Conservation (phyloP, 2,888 invertebrate species). For the Cristatella mucedo region DNA sequence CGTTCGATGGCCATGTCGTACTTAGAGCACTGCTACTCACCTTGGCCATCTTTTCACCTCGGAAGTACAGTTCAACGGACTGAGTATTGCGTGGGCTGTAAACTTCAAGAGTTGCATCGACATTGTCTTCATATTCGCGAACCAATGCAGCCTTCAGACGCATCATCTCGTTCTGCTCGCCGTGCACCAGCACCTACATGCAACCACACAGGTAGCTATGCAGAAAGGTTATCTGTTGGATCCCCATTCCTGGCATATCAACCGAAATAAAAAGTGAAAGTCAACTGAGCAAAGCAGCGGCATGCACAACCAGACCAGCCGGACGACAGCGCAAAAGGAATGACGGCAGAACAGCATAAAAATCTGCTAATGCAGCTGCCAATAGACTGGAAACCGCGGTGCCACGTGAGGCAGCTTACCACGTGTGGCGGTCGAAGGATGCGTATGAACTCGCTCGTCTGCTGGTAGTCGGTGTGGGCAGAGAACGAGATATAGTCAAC, state of each 20-base stretch:
- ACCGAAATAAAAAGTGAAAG: no score
- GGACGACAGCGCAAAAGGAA: no score
- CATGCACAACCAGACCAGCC: no score
- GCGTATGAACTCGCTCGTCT: slow-evolving; percentile 90
- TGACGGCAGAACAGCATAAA: no score
- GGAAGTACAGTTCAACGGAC: slow-evolving; percentile 74
- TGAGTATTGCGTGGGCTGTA: slow-evolving; percentile 94
- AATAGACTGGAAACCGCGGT: no score
- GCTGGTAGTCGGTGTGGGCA: slow-evolving; percentile 93
- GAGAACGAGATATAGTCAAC: slow-evolving; percentile 99
- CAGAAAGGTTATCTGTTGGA: no score
- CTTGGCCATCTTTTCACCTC: slow-evolving; percentile 96
- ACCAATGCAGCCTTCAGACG: slow-evolving; percentile 81
- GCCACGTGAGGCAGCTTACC: slow-evolving; percentile 47
- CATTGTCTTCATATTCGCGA: slow-evolving; percentile 77
- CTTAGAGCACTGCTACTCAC: slow-evolving; percentile 46
- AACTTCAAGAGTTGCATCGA: slow-evolving; percentile 60
- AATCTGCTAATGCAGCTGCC: no score
- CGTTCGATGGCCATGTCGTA: no score
- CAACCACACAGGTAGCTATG: no score
- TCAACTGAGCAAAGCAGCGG: no score
- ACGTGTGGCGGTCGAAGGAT: slow-evolving; percentile 87
- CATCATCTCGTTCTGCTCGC: slow-evolving; percentile 97
- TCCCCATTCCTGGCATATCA: no score
- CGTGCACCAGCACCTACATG: slow-evolving; percentile 77